Evolutionary conservation across 2,797 vertebrate genomes (phyloP).

Genomic region (Nothura maculosa): DNA sequence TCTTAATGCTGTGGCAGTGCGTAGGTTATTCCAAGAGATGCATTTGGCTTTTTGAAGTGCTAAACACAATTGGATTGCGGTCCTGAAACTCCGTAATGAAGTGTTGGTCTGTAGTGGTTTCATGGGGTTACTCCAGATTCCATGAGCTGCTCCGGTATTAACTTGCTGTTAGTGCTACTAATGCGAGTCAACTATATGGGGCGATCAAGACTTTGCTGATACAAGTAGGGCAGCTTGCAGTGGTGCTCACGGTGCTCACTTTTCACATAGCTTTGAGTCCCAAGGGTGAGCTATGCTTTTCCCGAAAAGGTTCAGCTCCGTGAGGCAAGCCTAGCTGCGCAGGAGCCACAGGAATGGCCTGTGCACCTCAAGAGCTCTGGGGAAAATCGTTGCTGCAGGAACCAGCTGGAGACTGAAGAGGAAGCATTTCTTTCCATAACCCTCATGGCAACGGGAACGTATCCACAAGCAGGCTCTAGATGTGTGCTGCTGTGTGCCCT

Average conservation of each 20-base stretch:
- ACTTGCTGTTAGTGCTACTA: neutral
- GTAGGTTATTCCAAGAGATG: neutral
- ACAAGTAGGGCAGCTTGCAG: fast-evolving
- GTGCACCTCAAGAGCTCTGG: neutral
- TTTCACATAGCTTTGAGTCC: neutral
- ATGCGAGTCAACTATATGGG: neutral
- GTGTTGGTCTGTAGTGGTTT: neutral
- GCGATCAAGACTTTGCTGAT: neutral
- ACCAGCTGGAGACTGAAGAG: fast-evolving
- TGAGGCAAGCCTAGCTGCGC: fast-evolving
- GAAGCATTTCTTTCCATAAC: neutral
- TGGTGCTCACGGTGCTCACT: fast-evolving
- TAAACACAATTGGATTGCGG: neutral
- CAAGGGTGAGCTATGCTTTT: neutral
- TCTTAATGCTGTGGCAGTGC: neutral
- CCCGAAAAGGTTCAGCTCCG: neutral
- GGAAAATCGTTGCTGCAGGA: fast-evolving
- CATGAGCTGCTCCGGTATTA: neutral
- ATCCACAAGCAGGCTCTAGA: neutral
- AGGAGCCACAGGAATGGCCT: neutral
- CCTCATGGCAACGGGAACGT: neutral
- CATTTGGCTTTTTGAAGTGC: neutral
- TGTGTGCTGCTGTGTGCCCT: neutral
- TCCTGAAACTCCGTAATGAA: neutral
- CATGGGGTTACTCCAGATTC: neutral